A percentile compares a stretch with the other conserved stretches of the same genome.
phyloP scores from a whole-genome alignment of 2,797 vertebrate genomes.

The Melanogrammus aeglefinus region DNA sequence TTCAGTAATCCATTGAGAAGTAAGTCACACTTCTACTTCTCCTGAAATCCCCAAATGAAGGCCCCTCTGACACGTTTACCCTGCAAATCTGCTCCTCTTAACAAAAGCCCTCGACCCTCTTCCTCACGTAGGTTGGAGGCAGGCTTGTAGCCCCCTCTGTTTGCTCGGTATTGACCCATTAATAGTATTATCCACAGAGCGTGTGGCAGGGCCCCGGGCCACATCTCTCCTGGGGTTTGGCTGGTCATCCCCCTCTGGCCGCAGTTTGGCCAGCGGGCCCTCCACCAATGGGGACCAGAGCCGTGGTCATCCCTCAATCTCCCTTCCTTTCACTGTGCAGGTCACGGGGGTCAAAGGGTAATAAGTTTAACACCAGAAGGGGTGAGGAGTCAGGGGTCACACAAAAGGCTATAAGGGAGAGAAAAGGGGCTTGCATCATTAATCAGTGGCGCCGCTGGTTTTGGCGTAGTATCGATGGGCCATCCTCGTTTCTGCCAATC shows the following conservation, averaged over 20 bases:
- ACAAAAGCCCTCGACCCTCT: constrained; percentile 34
- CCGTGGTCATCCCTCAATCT: constrained; percentile 88
- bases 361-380: constrained; percentile 86
- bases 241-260: constrained; percentile 68
- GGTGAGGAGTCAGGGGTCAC: constrained; percentile 82
- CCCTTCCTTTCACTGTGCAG: constrained; percentile 80
- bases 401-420: constrained; percentile 78
- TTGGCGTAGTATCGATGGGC: constrained; percentile 61
- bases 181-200: constrained; percentile 71
- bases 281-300: constrained; percentile 76
- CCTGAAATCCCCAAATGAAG: constrained; percentile 4
- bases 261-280: constrained; percentile 73
- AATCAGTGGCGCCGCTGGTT: constrained; percentile 69
- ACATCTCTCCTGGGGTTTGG: constrained; percentile 63
- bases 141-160: constrained; percentile 21
- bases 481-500: constrained; percentile 44
- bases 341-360: constrained; percentile 88
- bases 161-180: constrained; percentile 67
- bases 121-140: constrained; percentile 46
- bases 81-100: constrained; percentile 41
- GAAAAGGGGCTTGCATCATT: constrained; percentile 63
- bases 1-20: background rate
- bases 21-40: background rate
- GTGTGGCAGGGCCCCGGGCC: constrained; percentile 74
- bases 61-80: constrained; percentile 39